These are phyloP conservation scores for Spinus pinus DNA, from an alignment of 2,797 vertebrate species.

Conservation along the genomic window DNA sequence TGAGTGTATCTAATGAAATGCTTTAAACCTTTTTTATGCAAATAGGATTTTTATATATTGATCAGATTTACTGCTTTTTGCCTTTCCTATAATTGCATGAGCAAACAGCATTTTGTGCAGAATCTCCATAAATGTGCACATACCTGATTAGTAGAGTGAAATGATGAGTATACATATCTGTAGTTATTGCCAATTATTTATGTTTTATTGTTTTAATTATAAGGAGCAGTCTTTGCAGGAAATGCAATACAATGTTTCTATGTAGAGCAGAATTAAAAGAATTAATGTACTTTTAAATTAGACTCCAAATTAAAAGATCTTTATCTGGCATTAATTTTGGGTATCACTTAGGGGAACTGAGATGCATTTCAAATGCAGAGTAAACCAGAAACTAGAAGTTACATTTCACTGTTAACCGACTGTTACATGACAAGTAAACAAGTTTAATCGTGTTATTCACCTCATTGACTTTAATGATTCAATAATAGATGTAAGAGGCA, in stretches of 20 bases:
- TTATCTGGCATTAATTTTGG: conserved; percentile 52
- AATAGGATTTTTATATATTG: neutral
- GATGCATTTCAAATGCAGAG: neutral
- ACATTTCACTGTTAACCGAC: conserved; percentile 73
- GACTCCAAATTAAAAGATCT: conserved; percentile 53
- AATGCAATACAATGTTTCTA: conserved; percentile 5
- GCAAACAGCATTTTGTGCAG: neutral
- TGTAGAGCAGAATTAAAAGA: conserved; percentile 9
- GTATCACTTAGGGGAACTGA: neutral
- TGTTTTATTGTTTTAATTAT: conserved; percentile 73
- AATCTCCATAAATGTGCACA: neutral
- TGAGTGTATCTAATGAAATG: conserved; percentile 28
- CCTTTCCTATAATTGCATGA: neutral
- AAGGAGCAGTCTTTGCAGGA: conserved; percentile 8
- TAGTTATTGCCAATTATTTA: conserved; percentile 35
- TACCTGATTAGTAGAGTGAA: conserved; percentile 25
- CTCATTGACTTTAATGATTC: conserved; percentile 82
- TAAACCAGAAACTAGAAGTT: conserved; percentile 55
- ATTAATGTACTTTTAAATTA: conserved; percentile 46
- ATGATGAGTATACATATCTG: neutral
- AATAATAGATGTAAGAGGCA: conserved; percentile 79
- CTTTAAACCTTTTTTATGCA: conserved; percentile 1
- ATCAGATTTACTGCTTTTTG: neutral
- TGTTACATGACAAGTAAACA: conserved; percentile 79
- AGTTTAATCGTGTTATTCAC: conserved; percentile 79